Evolutionary conservation across 2,113 vertebrate species (phyloP).

Genomic region (Diadophis punctatus): DNA sequence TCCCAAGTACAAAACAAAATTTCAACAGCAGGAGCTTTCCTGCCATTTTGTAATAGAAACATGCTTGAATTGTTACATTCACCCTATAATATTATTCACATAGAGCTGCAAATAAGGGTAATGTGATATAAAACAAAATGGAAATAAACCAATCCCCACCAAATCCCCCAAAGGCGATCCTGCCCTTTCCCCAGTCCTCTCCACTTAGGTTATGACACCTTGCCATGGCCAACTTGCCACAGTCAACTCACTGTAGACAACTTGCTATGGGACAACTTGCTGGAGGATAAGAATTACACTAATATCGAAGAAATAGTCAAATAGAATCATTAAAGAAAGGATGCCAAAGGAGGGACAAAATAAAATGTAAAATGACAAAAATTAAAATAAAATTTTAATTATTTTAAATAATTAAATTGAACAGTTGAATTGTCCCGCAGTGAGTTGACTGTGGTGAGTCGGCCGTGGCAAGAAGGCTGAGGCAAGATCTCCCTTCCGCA

Average conservation of each 20-base stretch:
- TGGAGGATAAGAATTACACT: no score
- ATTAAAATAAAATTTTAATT: background rate
- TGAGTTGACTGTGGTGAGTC: background rate
- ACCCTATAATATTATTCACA: background rate
- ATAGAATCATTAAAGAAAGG: background rate
- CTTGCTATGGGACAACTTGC: no score
- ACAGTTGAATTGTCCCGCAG: no score
- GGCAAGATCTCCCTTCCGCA: no score
- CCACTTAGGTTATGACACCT: background rate
- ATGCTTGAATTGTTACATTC: background rate
- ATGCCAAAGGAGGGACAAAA: background rate
- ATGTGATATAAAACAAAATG: background rate
- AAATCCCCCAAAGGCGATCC: background rate
- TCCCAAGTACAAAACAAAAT: background rate
- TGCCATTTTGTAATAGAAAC: background rate
- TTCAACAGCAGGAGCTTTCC: background rate
- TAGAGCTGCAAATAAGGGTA: background rate
- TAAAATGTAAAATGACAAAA: background rate
- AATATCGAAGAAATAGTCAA: background rate
- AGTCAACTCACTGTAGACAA: no score
- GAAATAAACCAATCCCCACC: background rate
- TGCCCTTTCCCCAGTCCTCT: background rate
- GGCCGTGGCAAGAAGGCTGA: no score
- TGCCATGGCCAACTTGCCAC: no score
- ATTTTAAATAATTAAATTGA: background rate